A percentile compares a stretch with the other conserved stretches of the same genome.
These are phyloP conservation scores for Aphelinus atriplicis DNA, from an alignment of 1,140 invertebrate genomes.

Conservation along the genomic window DNA sequence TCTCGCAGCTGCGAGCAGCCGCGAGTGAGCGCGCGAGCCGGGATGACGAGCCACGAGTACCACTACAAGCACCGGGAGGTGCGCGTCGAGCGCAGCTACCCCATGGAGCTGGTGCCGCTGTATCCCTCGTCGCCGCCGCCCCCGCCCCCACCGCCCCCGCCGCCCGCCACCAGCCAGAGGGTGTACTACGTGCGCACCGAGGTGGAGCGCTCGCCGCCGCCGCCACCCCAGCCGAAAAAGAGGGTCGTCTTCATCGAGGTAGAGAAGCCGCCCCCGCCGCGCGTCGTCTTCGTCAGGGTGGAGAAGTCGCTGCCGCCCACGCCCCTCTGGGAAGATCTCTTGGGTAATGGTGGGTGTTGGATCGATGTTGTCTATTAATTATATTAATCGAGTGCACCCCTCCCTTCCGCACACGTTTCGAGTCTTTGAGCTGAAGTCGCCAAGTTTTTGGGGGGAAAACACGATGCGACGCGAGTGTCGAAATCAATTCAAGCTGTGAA, in stretches of 20 bases:
- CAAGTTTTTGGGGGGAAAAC: background rate
- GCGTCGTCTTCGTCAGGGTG: constrained; percentile 3
- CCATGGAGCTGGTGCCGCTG: background rate
- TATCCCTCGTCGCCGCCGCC: background rate
- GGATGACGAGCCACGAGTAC: constrained; percentile 4
- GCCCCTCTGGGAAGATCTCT: constrained; percentile 7
- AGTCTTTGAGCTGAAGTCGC: background rate
- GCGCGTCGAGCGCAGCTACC: constrained; percentile 12
- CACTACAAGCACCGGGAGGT: constrained; percentile 5
- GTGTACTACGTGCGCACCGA: background rate
- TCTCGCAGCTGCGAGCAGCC: background rate
- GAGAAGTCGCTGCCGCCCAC: constrained; percentile 6
- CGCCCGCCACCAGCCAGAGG: background rate
- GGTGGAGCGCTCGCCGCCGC: background rate
- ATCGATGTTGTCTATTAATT: too few relatives aligned
- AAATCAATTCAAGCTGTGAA: too few relatives aligned
- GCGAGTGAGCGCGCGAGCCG: background rate
- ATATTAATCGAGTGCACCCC: too few relatives aligned
- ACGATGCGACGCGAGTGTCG: too few relatives aligned
- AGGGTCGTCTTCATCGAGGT: constrained; percentile 4
- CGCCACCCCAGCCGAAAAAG: background rate
- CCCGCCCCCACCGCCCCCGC: background rate
- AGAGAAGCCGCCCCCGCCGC: background rate
- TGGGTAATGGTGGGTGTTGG: constrained; percentile 3
- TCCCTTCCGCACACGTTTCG: too few relatives aligned